Evolutionary conservation across 2,888 invertebrate species (phyloP).

Genomic region (Drosophila hamatofila): DNA sequence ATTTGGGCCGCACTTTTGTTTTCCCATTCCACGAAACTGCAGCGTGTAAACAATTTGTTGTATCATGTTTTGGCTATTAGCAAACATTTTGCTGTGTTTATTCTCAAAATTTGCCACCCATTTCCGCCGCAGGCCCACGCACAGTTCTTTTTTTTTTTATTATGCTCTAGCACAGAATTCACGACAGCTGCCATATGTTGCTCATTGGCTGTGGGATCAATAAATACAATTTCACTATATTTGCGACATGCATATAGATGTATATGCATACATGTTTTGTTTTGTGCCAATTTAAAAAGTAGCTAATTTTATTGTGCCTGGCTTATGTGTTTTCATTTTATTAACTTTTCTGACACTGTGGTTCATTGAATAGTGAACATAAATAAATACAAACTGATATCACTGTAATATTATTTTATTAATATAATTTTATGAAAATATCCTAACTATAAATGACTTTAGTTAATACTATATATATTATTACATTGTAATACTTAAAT

Average conservation of each 20-base stretch:
- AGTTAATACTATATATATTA: too few species aligned
- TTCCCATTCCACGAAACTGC: constrained; percentile 49
- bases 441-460: too few species aligned
- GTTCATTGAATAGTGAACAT: not conserved
- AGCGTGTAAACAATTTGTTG: constrained; percentile 57
- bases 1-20: constrained; percentile 49
- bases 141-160: constrained; percentile 11
- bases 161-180: constrained; percentile 45
- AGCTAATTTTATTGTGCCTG: constrained; percentile 39
- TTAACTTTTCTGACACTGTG: not conserved
- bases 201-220: constrained; percentile 39
- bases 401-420: not conserved
- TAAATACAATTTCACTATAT: constrained; percentile 21
- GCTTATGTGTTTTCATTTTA: constrained; percentile 1
- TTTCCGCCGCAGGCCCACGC: constrained; percentile 59
- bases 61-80: constrained; percentile 65
- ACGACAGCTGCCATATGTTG: constrained; percentile 69
- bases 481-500: not conserved
- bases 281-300: not conserved
- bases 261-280: constrained; percentile 2
- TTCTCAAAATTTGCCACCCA: constrained; percentile 54
- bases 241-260: constrained; percentile 6
- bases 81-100: constrained; percentile 58
- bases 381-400: not conserved
- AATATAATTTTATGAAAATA: not conserved